Base-by-base conservation (phyloP, 2,888 invertebrate genomes). In the Calephelis perditalis region DNA sequence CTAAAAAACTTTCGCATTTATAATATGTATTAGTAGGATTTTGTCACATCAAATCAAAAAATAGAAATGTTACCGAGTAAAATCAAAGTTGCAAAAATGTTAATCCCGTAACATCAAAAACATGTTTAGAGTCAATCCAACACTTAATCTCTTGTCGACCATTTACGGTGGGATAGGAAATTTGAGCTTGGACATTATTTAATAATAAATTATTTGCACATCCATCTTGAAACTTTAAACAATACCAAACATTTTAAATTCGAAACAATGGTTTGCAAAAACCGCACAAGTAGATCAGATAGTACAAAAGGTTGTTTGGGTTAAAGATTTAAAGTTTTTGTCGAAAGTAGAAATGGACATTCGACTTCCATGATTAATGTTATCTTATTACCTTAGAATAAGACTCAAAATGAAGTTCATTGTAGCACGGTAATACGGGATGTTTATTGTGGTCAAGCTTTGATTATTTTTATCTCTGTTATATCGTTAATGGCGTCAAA, bases 401-500 rank as follows among this genome's bases (percentile, higher is more conserved):
- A 65, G 65, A 73, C 62, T 68, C 35, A 67, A 65, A 67, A 63
- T 76, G 52, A 59, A 47, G 47, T 62, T 49, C 7, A 11, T 36
- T 7, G 26, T 66, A 37, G 9, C 26, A 35, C 43, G 36, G 63
- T 64, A 55, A 64, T 57, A 63, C 67, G 65, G 69, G 60, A 68
- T 64, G 65, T 70, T 66, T 75, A 73, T 75, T 80, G 82, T 82
- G 87, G 88, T 86, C 86, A 85, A 81, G 74, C 72, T 68, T 71
- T 86, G 87, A 88, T 87, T 87, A 85, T 82, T 78, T 78, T 86
- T 88, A 87, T 87, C 86, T 80, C 57, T 62, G 58, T 68, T 67
- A 70, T 82, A 88, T 88, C 88, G 82, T 63, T 78, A 82, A 86
- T 82, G 79, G 88, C 82, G 88, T 88, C 87, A 90, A 88, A 88